Conservation (phyloP, 1,140 invertebrate species). For the Psilanteris sp. region DNA sequence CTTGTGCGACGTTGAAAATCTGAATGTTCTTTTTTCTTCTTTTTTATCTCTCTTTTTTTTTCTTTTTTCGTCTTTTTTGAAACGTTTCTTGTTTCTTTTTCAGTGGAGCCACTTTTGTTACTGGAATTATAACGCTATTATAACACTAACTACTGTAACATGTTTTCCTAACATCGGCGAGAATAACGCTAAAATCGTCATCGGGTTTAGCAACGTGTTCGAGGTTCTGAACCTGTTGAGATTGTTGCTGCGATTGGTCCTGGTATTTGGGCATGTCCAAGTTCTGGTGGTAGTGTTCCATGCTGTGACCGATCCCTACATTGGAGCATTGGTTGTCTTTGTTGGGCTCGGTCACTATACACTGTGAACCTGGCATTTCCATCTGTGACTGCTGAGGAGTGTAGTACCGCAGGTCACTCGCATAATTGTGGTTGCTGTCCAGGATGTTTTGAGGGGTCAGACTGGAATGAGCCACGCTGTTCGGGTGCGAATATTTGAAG, state of each 20-base stretch:
- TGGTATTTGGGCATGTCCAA: slow-evolving; percentile 75
- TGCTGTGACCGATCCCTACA: slow-evolving; percentile 67
- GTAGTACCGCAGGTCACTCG: slow-evolving; percentile 77
- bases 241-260: slow-evolving; percentile 77
- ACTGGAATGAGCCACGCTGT: slow-evolving; percentile 72
- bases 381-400: slow-evolving; percentile 72
- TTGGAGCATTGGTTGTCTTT: slow-evolving; percentile 72
- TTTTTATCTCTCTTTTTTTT: no score
- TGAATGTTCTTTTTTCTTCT: no score
- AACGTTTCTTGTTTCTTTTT: no score
- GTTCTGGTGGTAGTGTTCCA: slow-evolving; percentile 75
- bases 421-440: slow-evolving; percentile 81
- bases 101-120: slow-evolving; percentile 22
- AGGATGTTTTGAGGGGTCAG: slow-evolving; percentile 73
- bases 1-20: no score
- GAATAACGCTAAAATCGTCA: slow-evolving; percentile 91
- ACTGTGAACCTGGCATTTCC: slow-evolving; percentile 73
- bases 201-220: slow-evolving; percentile 83
- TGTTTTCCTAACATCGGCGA: slow-evolving; percentile 91
- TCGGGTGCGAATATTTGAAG: slow-evolving; percentile 78
- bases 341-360: slow-evolving; percentile 74
- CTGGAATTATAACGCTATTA: slow-evolving; percentile 20
- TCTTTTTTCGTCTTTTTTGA: no score
- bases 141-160: slow-evolving; percentile 88
- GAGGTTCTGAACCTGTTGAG: slow-evolving; percentile 69